A percentile compares a stretch with the other conserved stretches of the same genome.
Conservation (phyloP, 2,888 invertebrate genomes). For the Boloria selene region DNA sequence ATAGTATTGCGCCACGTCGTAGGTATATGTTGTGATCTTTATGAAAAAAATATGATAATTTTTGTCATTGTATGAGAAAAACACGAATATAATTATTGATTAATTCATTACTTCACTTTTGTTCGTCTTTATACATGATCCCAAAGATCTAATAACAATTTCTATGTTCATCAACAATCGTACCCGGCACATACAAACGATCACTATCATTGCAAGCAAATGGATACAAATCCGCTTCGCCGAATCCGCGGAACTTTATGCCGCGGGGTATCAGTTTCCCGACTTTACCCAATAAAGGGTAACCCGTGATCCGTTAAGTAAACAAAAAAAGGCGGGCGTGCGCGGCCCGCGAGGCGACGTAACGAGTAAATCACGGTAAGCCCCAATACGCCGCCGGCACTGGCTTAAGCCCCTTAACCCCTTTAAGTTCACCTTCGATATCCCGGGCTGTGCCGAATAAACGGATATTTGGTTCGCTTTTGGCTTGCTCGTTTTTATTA, state of each 20-base stretch:
- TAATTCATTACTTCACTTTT: no score
- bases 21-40: no score
- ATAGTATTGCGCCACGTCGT: not conserved
- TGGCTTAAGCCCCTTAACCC: constrained; percentile 42
- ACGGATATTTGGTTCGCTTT: constrained; percentile 39
- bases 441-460: constrained; percentile 49
- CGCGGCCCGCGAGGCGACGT: constrained; percentile 45
- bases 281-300: constrained; percentile 76
- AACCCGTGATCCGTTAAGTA: constrained; percentile 70
- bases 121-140: no score
- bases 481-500: constrained; percentile 67
- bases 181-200: not conserved
- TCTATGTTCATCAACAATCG: no score
- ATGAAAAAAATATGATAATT: no score
- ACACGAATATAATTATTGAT: no score
- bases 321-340: constrained; percentile 74
- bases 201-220: constrained; percentile 21
- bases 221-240: constrained; percentile 64
- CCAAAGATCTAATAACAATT: no score
- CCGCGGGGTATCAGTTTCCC: constrained; percentile 74
- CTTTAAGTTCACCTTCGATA: constrained; percentile 58
- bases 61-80: no score
- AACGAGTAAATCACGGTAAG: constrained; percentile 36
- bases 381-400: constrained; percentile 41
- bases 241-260: constrained; percentile 71